Percentiles rank a stretch among this genome's conserved stretches.
Evolutionary conservation across 2,888 invertebrate genomes (phyloP).

Genomic region (Ditula angustiorana): DNA sequence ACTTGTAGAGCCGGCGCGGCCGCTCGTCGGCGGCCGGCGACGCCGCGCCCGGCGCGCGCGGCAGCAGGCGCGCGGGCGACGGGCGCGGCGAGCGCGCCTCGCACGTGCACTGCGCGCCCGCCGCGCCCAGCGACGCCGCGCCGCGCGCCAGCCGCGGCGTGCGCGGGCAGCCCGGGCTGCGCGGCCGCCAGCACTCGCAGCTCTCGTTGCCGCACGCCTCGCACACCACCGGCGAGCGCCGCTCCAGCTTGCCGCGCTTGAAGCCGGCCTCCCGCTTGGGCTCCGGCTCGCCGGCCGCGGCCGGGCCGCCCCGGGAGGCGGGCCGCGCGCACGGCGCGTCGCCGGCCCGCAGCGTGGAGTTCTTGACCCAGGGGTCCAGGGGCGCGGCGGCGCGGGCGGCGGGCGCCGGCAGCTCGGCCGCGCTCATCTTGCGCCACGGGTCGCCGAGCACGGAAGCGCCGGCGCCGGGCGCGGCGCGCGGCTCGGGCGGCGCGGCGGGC

Average conservation of each 20-base stretch:
- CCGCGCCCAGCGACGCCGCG: slow-evolving; percentile 40
- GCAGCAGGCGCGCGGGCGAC: slow-evolving; percentile 50
- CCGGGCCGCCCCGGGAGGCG: slow-evolving; percentile 46
- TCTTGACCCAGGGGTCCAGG: slow-evolving; percentile 55
- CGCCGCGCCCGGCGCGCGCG: slow-evolving; percentile 50
- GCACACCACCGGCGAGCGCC: slow-evolving; percentile 59
- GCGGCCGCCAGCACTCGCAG: slow-evolving; percentile 61
- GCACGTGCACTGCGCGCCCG: slow-evolving; percentile 55
- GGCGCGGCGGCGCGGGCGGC: slow-evolving; percentile 45
- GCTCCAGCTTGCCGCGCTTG: slow-evolving; percentile 61
- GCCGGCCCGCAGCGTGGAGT: slow-evolving; percentile 39
- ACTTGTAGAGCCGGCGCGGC: slow-evolving; percentile 65
- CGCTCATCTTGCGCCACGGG: slow-evolving; percentile 74
- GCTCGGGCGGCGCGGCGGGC: slow-evolving; percentile 65
- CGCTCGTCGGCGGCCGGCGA: slow-evolving; percentile 56
- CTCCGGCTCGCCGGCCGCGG: slow-evolving; percentile 37
- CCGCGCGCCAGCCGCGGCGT: slow-evolving; percentile 35
- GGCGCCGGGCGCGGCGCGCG: slow-evolving; percentile 37
- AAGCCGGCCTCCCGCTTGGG: slow-evolving; percentile 49
- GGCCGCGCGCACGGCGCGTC: slow-evolving; percentile 23
- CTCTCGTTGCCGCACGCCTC: slow-evolving; percentile 62
- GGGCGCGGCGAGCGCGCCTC: slow-evolving; percentile 52
- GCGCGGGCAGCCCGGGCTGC: slow-evolving; percentile 46
- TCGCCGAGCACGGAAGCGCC: slow-evolving; percentile 51
- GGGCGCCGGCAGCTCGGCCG: slow-evolving; percentile 53